phyloP scores from a whole-genome alignment of 2,888 invertebrate genomes.

The Calephelis perditalis region DNA sequence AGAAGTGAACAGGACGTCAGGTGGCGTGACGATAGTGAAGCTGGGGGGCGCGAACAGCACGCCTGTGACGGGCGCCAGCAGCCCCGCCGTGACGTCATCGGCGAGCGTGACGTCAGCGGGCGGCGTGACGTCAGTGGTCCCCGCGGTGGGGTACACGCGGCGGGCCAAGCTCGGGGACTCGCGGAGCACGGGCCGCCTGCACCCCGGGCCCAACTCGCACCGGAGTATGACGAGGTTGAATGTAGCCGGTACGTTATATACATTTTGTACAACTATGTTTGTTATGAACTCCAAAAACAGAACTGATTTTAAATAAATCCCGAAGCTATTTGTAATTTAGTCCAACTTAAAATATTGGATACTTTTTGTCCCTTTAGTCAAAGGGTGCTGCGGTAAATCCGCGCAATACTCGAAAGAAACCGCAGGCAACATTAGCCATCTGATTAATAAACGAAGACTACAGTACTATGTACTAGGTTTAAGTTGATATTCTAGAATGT shows the following conservation, averaged over 20 bases:
- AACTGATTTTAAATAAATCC: no score
- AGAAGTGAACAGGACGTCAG: slow-evolving; percentile 84
- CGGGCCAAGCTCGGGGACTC: slow-evolving; percentile 85
- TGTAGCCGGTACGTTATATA: slow-evolving; percentile 75
- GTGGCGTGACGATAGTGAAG: slow-evolving; percentile 89
- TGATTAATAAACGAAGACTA: no score
- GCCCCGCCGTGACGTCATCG: slow-evolving; percentile 30
- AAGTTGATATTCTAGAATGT: no score
- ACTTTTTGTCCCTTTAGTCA: no score
- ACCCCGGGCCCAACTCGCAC: slow-evolving; percentile 84
- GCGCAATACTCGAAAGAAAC: no score
- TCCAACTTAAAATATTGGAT: no score
- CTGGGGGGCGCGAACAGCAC: slow-evolving; percentile 65
- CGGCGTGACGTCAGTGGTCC: slow-evolving; percentile 26
- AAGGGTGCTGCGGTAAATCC: no score
- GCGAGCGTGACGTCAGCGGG: slow-evolving; percentile 26
- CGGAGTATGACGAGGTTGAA: slow-evolving; percentile 89
- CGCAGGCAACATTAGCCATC: no score
- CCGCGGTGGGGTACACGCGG: slow-evolving; percentile 70
- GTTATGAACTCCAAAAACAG: no score
- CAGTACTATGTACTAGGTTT: no score
- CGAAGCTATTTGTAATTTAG: no score
- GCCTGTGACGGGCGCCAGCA: slow-evolving; percentile 18
- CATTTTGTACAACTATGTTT: no score
- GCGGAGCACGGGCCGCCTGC: slow-evolving; percentile 85